Conservation (phyloP, 2,888 invertebrate genomes). For the Gisinianus flammeolus region DNA sequence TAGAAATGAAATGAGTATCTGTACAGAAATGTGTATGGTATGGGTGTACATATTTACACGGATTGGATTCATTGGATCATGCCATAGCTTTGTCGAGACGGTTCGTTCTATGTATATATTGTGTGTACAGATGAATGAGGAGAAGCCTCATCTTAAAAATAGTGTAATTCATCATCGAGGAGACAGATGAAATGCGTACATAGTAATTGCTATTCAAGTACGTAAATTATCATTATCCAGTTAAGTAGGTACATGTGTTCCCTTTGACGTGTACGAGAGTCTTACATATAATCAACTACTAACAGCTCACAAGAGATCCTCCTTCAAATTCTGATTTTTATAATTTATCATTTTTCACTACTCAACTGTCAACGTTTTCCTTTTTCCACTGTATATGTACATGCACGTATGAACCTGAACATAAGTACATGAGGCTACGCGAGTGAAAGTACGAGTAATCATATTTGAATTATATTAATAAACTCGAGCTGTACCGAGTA, state of each 20-base stretch:
- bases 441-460: too few species aligned
- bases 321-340: background rate
- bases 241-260: background rate
- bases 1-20: background rate
- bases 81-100: too few species aligned
- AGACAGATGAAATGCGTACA: constrained; percentile 13
- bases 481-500: too few species aligned
- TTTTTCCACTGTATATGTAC: too few species aligned
- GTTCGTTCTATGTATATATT: constrained; percentile 3
- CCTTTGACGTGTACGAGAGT: background rate
- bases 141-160: constrained; percentile 17
- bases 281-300: too few species aligned
- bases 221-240: constrained; percentile 26
- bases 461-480: too few species aligned
- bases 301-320: background rate
- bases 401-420: too few species aligned
- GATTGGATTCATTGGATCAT: too few species aligned
- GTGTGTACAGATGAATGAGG: background rate
- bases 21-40: background rate
- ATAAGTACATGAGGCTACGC: too few species aligned
- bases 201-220: constrained; percentile 15
- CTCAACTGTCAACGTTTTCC: background rate
- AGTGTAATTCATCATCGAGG: constrained; percentile 32
- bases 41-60: too few species aligned
- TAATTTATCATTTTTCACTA: background rate